Evolutionary conservation across 2,888 invertebrate species (phyloP).

Genomic region (Aradus depressus): DNA sequence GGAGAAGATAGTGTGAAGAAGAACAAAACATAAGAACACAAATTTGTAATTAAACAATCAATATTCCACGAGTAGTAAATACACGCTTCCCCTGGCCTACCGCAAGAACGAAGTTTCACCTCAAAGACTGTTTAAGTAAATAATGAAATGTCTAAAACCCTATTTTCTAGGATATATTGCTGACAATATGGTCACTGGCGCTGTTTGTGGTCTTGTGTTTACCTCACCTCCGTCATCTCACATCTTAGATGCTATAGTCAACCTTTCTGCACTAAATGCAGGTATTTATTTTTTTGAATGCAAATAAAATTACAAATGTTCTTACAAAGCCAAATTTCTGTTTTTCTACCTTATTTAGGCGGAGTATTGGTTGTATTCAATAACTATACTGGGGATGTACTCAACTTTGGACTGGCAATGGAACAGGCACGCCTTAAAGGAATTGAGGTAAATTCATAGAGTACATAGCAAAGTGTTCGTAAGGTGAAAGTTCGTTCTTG

Average conservation of each 20-base stretch:
- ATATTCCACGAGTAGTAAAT: background rate
- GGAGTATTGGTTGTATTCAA: conserved; percentile 60
- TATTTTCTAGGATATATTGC: conserved; percentile 57
- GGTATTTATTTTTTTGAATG: conserved; percentile 38
- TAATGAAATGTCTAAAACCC: background rate
- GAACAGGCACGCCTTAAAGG: conserved; percentile 56
- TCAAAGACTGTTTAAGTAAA: background rate
- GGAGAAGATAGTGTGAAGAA: too few species aligned
- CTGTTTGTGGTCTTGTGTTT: conserved; percentile 66
- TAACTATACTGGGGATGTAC: conserved; percentile 65
- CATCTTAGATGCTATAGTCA: conserved; percentile 53
- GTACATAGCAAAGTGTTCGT: too few species aligned
- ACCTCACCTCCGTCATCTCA: conserved; percentile 62
- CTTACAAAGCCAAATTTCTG: background rate
- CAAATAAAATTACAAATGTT: background rate
- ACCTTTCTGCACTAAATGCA: conserved; percentile 46
- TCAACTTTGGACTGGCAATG: conserved; percentile 74
- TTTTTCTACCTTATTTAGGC: conserved; percentile 33
- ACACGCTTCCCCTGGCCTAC: background rate
- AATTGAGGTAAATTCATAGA: conserved; percentile 17
- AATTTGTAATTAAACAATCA: too few species aligned
- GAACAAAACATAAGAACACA: too few species aligned
- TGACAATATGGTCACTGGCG: conserved; percentile 64
- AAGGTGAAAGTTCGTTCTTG: too few species aligned
- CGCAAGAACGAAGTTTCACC: background rate